These are phyloP conservation scores for Agrilus mali DNA, from an alignment of 2,888 invertebrate genomes.

Conservation along the genomic window DNA sequence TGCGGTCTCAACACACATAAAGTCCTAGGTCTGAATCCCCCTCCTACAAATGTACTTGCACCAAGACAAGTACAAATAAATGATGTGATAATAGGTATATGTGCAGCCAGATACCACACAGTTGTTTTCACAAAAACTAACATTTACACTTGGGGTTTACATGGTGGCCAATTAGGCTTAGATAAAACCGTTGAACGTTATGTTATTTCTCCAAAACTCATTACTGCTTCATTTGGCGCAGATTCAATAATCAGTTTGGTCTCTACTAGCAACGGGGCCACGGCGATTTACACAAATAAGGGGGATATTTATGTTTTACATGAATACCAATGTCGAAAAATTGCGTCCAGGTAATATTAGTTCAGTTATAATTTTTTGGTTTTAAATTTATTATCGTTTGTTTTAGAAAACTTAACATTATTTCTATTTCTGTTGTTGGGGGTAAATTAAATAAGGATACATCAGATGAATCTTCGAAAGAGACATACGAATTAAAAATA, in stretches of 20 bases:
- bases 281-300: slow-evolving; percentile 47
- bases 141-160: slow-evolving; percentile 69
- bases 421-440: slow-evolving; percentile 30
- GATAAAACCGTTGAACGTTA: slow-evolving; percentile 33
- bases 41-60: slow-evolving; percentile 34
- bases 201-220: slow-evolving; percentile 37
- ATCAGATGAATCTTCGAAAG: slow-evolving; percentile 32
- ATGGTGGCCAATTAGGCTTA: slow-evolving; percentile 73
- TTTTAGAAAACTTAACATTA: slow-evolving; percentile 8
- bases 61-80: slow-evolving; percentile 34
- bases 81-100: slow-evolving; percentile 41
- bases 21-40: slow-evolving; percentile 48
- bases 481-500: slow-evolving; percentile 42
- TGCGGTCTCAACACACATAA: slow-evolving; percentile 52
- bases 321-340: slow-evolving; percentile 56
- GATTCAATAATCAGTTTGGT: slow-evolving; percentile 32
- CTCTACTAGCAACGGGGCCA: slow-evolving; percentile 54
- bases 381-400: not conserved
- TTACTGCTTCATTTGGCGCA: slow-evolving; percentile 19
- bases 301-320: slow-evolving; percentile 60
- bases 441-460: slow-evolving; percentile 38
- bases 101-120: slow-evolving; percentile 60
- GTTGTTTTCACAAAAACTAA: slow-evolving; percentile 48
- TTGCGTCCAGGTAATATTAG: slow-evolving; percentile 42
- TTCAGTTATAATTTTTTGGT: not conserved